Conservation (phyloP, 2,888 invertebrate genomes). For the Aradus depressus region DNA sequence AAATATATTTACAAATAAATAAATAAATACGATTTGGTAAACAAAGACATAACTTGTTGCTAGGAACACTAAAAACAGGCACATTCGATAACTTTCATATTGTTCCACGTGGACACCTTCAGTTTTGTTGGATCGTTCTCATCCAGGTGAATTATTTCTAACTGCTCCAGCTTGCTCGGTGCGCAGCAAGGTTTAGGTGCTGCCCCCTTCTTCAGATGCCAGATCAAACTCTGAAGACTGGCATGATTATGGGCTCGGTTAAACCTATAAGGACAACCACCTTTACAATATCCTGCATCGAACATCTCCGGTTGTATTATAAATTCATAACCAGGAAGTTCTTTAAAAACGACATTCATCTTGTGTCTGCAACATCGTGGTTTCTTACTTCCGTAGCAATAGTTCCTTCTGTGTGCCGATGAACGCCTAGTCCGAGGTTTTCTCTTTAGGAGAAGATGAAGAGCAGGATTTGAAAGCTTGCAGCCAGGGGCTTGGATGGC, state of each 20-base stretch:
- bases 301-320: slow-evolving; percentile 57
- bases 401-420: slow-evolving; percentile 31
- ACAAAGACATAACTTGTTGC: too few species aligned
- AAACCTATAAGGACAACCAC: slow-evolving; percentile 49
- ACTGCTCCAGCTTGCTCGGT: slow-evolving; percentile 51
- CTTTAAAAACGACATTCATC: slow-evolving; percentile 53
- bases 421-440: slow-evolving; percentile 21
- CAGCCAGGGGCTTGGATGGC: slow-evolving; percentile 1
- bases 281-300: slow-evolving; percentile 59
- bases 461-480: slow-evolving; percentile 2
- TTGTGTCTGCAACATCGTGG: slow-evolving; percentile 51
- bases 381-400: slow-evolving; percentile 8
- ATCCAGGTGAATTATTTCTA: slow-evolving; percentile 54
- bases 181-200: slow-evolving; percentile 56
- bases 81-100: slow-evolving; percentile 59
- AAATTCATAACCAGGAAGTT: slow-evolving; percentile 49
- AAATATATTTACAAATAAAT: too few species aligned
- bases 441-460: slow-evolving; percentile 22
- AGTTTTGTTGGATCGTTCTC: slow-evolving; percentile 49
- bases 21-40: too few species aligned
- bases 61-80: slow-evolving; percentile 49
- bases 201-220: slow-evolving; percentile 46
- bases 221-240: slow-evolving; percentile 53
- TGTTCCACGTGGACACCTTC: slow-evolving; percentile 55
- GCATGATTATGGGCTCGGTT: slow-evolving; percentile 62